Evolutionary conservation across 1,140 invertebrate genomes (phyloP), one percentile per base, ranked within the genome.

Genomic region (Theocolax elegans): DNA sequence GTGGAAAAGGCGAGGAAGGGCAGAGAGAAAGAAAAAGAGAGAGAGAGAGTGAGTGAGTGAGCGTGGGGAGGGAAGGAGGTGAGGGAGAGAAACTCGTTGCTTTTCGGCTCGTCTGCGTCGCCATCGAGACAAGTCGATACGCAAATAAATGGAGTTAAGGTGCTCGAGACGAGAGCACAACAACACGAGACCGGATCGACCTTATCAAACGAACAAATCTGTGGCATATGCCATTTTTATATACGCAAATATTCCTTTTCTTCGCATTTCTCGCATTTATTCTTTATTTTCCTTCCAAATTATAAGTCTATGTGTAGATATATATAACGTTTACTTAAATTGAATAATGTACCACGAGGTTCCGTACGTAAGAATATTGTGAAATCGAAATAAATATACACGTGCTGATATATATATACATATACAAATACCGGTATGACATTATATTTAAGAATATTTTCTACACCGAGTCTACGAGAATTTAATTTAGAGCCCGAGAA

Each of bases 61-160:
- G 31, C 31, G 4, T 35, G 10, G 4, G 10, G 4, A 35, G 31
- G 10, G 31, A 35, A 10, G 4, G 4, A 35, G 10, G 31, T 6
- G 10, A 35, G 42, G 25, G 17, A 23, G 17, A 7, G n/a, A 56
- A 40, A 40, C 58, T 60, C 58, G 23, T 46, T 60, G 40, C 21
- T 60, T 60, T 60, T 60, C 38, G 58, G 38, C 40, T 46, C 58
- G 40, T 25, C 40, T 17, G 40, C 58, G 15, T 27, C 40, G 9
- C 21, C 40, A 44, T 27, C 25, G 56, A 17, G 10, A 19, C 2
- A 23, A 60, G 58, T 46, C 58, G 40, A 60, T 60, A 60, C 38
- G 38, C 58, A 60, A 60, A 60, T 60, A 60, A 60, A 60, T 60
- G 40, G 58, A 60, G 21, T 60, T 17, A 17, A 46, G 35, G 40